Percentiles rank a stretch among this genome's conserved stretches.
Evolutionary conservation across 2,113 vertebrate species (phyloP).

Genomic region (Myrmecobius fasciatus): DNA sequence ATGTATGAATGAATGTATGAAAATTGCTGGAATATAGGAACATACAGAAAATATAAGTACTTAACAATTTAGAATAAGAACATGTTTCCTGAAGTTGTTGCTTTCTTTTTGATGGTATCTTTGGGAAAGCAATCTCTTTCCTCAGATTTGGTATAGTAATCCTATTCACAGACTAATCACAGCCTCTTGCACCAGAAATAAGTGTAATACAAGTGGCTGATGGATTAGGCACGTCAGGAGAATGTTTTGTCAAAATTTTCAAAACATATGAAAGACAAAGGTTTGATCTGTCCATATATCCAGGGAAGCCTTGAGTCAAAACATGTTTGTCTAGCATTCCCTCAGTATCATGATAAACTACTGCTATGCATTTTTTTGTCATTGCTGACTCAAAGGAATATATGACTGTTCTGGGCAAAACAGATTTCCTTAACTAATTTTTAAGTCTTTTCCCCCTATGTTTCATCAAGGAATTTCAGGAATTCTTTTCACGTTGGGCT

Average conservation of each 20-base stretch:
- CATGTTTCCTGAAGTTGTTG: background rate
- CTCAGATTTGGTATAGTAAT: background rate
- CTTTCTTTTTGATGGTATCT: background rate
- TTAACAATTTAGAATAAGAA: background rate
- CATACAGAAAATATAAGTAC: too few relatives aligned
- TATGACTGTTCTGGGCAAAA: slow-evolving; percentile 34
- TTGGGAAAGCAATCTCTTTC: background rate
- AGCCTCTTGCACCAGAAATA: background rate
- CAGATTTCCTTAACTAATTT: slow-evolving; percentile 50
- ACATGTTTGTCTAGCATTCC: too few relatives aligned
- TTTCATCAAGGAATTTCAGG: slow-evolving; percentile 32
- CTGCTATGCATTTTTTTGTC: slow-evolving; percentile 36
- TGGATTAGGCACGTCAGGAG: background rate
- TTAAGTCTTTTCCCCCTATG: slow-evolving; percentile 33
- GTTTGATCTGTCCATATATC: slow-evolving; percentile 40
- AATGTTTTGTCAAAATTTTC: slow-evolving; percentile 48
- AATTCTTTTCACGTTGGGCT: background rate
- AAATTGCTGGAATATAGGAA: too few relatives aligned
- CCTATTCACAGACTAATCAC: background rate
- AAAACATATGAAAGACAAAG: slow-evolving; percentile 28
- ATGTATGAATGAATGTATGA: too few relatives aligned
- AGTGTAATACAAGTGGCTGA: background rate
- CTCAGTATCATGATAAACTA: too few relatives aligned
- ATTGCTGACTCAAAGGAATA: slow-evolving; percentile 23
- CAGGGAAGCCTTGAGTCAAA: too few relatives aligned